phyloP scores from a whole-genome alignment of 2,888 invertebrate species.

The Drosophila buzzatii region DNA sequence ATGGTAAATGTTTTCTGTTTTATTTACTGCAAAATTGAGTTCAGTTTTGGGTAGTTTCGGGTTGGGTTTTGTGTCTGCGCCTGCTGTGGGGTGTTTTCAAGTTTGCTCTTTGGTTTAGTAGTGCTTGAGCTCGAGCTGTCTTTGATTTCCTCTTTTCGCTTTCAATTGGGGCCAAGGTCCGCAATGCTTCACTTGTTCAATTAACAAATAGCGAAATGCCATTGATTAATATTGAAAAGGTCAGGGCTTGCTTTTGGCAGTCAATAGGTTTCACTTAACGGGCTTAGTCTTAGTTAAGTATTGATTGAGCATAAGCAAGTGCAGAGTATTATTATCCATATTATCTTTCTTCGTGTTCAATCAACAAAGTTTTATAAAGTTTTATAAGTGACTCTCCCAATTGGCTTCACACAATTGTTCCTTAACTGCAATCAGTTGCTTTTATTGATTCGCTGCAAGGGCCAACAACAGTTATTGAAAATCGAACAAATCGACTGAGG shows the following conservation, averaged over 20 bases:
- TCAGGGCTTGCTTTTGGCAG: constrained; percentile 32
- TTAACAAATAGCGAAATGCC: constrained; percentile 36
- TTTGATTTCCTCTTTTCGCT: constrained; percentile 29
- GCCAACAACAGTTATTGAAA: constrained; percentile 32
- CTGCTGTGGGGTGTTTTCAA: constrained; percentile 29
- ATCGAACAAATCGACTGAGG: constrained; percentile 16
- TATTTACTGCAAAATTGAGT: constrained; percentile 40
- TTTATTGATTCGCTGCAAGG: constrained; percentile 52
- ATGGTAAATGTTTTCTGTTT: constrained; percentile 8
- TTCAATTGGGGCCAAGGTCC: constrained; percentile 64
- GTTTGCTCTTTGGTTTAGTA: constrained; percentile 21
- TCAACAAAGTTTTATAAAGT: not conserved
- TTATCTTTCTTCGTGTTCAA: not conserved
- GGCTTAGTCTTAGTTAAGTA: constrained; percentile 23
- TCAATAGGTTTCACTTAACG: constrained; percentile 26
- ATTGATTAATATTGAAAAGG: constrained; percentile 39
- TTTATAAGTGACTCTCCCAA: constrained; percentile 4
- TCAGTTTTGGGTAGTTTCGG: constrained; percentile 21
- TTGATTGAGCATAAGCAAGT: not conserved
- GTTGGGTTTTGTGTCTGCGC: constrained; percentile 3
- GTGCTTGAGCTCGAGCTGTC: not conserved
- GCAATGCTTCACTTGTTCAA: constrained; percentile 50
- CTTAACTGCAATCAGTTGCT: constrained; percentile 35
- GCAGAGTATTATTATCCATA: not conserved
- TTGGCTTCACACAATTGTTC: constrained; percentile 6